Conservation (phyloP, 2,113 vertebrate species). For the Arenaria interpres region DNA sequence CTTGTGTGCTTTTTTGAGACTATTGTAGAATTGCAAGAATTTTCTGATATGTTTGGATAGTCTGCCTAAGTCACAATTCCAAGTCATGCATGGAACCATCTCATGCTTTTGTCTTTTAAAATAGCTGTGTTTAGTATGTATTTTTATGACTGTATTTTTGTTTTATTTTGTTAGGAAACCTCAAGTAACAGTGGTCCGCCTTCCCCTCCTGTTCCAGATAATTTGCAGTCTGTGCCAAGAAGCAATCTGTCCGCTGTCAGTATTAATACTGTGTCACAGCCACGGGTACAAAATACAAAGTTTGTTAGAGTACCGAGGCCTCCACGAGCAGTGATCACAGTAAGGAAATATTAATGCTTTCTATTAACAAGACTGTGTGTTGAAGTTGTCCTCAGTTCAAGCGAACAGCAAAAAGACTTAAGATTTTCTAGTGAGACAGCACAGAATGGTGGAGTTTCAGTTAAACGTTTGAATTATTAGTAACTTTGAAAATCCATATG, state of each 20-base stretch:
- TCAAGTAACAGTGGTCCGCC: conserved; percentile 83
- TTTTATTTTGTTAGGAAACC: conserved; percentile 69
- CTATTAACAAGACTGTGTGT: background rate
- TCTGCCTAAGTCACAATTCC: background rate
- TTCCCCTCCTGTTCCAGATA: conserved; percentile 77
- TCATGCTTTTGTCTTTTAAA: background rate
- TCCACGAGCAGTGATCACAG: conserved; percentile 81
- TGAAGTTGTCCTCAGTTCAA: background rate
- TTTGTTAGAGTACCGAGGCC: conserved; percentile 81
- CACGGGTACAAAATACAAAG: conserved; percentile 79
- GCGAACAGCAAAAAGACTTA: background rate
- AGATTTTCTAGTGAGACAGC: background rate
- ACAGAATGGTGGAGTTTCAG: background rate
- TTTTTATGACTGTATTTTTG: background rate
- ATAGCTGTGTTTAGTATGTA: background rate
- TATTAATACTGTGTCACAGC: conserved; percentile 83
- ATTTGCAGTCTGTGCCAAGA: conserved; percentile 75
- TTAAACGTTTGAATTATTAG: background rate
- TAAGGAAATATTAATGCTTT: conserved; percentile 60
- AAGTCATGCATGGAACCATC: background rate
- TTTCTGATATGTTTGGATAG: background rate
- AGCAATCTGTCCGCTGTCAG: conserved; percentile 84
- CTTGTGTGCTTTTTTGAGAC: background rate
- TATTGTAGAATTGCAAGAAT: background rate
- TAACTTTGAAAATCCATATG: background rate